Evolutionary conservation across 2,888 invertebrate species (phyloP).

Genomic region (Sinodicranocentrus sp.): DNA sequence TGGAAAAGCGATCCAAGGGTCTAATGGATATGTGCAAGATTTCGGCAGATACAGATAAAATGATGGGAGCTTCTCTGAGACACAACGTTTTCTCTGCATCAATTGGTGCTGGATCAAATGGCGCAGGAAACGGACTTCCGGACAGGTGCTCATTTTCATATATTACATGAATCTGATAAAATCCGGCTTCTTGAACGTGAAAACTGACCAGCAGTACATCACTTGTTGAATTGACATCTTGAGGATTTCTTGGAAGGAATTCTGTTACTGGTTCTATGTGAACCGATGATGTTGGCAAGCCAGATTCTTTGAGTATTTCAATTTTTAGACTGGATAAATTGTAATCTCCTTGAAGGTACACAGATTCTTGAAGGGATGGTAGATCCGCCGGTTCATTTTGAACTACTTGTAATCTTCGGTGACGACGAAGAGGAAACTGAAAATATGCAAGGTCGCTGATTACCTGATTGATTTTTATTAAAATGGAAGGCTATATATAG

Average conservation of each 20-base stretch:
- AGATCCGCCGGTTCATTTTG: conserved; percentile 61
- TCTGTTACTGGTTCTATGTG: conserved; percentile 78
- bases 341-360: conserved; percentile 64
- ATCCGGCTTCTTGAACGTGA: conserved; percentile 79
- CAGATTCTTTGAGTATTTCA: conserved; percentile 68
- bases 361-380: conserved; percentile 64
- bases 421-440: conserved; percentile 66
- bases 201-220: conserved; percentile 79
- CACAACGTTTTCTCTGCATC: conserved; percentile 72
- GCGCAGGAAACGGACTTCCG: conserved; percentile 79
- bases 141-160: conserved; percentile 78
- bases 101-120: conserved; percentile 78
- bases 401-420: conserved; percentile 59
- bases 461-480: no score
- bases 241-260: conserved; percentile 75
- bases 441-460: neutral
- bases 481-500: no score
- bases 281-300: conserved; percentile 40
- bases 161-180: conserved; percentile 79
- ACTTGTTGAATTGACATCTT: conserved; percentile 77
- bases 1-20: conserved; percentile 73
- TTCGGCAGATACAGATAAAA: conserved; percentile 64
- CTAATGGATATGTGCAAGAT: conserved; percentile 65
- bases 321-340: conserved; percentile 63
- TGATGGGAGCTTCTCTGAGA: conserved; percentile 71